These are phyloP conservation scores for Trachymyrmex septentrionalis DNA, from an alignment of 1,140 invertebrate species.

Conservation along the genomic window DNA sequence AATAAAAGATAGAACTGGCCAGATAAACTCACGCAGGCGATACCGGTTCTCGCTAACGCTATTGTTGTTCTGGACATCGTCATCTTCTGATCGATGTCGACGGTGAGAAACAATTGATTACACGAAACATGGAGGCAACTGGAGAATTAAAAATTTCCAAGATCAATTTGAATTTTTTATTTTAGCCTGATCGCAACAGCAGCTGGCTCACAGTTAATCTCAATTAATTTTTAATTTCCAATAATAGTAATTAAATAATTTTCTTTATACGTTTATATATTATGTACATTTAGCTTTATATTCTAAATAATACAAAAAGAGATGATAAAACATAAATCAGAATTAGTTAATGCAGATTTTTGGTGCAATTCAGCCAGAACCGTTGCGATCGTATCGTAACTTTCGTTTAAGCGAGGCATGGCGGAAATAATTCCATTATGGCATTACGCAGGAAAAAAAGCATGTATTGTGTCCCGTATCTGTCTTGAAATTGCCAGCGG, in stretches of 20 bases:
- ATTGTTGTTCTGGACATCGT: conserved; percentile 82
- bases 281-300: not conserved
- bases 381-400: conserved; percentile 7
- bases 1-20: conserved; percentile 85
- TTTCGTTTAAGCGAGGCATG: conserved; percentile 11
- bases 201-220: not conserved
- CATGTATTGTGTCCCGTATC: conserved; percentile 6
- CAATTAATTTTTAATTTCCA: conserved; percentile 1
- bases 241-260: not conserved
- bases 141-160: not conserved
- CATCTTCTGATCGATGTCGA: conserved; percentile 41
- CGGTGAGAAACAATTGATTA: conserved; percentile 65
- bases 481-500: conserved; percentile 38
- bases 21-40: conserved; percentile 79
- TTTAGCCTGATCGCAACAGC: not conserved
- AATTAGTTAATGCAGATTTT: conserved; percentile 23
- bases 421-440: conserved; percentile 31
- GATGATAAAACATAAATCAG: conserved; percentile 2
- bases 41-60: conserved; percentile 66
- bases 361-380: not conserved
- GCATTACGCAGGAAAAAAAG: conserved; percentile 27
- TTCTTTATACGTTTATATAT: not conserved
- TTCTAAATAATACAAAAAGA: not conserved
- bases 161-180: not conserved
- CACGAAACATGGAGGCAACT: not conserved